These are phyloP conservation scores for Mechanitis messenoides DNA, from an alignment of 2,888 invertebrate genomes.

Conservation along the genomic window DNA sequence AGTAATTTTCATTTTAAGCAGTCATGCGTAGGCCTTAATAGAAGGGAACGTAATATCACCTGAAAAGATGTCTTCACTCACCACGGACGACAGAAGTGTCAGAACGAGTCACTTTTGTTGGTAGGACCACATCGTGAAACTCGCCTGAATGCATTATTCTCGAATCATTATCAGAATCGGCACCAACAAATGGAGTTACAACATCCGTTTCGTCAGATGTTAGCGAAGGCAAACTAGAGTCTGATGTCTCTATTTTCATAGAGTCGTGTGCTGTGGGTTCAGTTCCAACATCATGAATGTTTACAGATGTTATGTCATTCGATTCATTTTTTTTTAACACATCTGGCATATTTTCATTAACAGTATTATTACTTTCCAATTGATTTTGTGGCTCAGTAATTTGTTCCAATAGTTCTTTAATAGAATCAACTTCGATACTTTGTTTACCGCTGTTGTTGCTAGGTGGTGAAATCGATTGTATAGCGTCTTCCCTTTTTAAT, in stretches of 20 bases:
- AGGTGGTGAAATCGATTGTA: constrained; percentile 68
- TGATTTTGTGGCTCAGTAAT: constrained; percentile 3
- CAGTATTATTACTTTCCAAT: constrained; percentile 6
- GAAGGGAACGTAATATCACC: constrained; percentile 71
- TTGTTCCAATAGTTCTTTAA: constrained; percentile 32
- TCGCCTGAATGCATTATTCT: constrained; percentile 71
- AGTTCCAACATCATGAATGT: constrained; percentile 13
- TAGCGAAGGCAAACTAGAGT: constrained; percentile 30
- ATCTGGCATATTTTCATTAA: constrained; percentile 1
- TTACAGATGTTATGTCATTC: constrained; percentile 15
- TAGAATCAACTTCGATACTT: constrained; percentile 65
- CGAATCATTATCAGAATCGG: constrained; percentile 34
- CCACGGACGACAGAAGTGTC: constrained; percentile 70
- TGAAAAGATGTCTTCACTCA: constrained; percentile 76
- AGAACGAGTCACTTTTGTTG: constrained; percentile 63
- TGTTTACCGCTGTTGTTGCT: constrained; percentile 67
- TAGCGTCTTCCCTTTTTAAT: constrained; percentile 70
- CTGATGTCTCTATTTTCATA: not conserved
- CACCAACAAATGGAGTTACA: constrained; percentile 47
- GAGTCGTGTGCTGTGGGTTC: constrained; percentile 13
- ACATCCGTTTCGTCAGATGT: constrained; percentile 64
- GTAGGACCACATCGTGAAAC: constrained; percentile 70
- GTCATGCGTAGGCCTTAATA: constrained; percentile 68
- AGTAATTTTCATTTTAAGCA: constrained; percentile 45
- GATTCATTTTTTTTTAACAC: constrained; percentile 1